Conservation (phyloP, 2,797 vertebrate genomes). For the Bothrops alternatus region DNA sequence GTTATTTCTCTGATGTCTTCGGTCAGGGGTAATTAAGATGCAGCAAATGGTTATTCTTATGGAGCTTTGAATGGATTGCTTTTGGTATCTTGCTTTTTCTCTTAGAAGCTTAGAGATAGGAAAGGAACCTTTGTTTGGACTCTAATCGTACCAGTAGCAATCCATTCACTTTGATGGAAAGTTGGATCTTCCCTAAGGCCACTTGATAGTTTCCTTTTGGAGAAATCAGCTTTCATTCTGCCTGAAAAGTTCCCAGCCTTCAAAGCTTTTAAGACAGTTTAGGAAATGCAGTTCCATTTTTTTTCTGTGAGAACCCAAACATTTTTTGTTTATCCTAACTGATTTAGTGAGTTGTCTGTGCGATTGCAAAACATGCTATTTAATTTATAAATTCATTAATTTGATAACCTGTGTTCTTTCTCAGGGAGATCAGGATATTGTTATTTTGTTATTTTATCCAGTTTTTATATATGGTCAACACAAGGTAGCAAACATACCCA, state of each 20-base stretch:
- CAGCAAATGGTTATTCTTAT: not conserved
- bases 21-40: not conserved
- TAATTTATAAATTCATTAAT: not conserved
- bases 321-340: too few species aligned
- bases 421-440: not conserved
- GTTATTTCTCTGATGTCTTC: not conserved
- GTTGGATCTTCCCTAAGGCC: not conserved
- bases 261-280: not conserved
- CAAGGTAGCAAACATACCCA: not conserved
- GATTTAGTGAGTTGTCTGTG: not conserved
- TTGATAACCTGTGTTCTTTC: not conserved
- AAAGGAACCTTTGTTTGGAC: not conserved
- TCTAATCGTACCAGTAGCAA: not conserved
- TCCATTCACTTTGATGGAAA: not conserved
- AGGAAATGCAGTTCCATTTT: not conserved
- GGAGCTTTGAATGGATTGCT: not conserved
- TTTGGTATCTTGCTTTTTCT: not conserved
- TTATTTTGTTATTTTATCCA: not conserved
- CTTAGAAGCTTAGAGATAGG: not conserved
- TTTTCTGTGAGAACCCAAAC: not conserved
- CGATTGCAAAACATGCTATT: not conserved
- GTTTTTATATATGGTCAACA: not conserved
- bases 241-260: not conserved
- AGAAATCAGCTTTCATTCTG: not conserved
- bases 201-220: not conserved